Conservation (phyloP, 2,797 vertebrate species). For the Novumbra hubbsi region DNA sequence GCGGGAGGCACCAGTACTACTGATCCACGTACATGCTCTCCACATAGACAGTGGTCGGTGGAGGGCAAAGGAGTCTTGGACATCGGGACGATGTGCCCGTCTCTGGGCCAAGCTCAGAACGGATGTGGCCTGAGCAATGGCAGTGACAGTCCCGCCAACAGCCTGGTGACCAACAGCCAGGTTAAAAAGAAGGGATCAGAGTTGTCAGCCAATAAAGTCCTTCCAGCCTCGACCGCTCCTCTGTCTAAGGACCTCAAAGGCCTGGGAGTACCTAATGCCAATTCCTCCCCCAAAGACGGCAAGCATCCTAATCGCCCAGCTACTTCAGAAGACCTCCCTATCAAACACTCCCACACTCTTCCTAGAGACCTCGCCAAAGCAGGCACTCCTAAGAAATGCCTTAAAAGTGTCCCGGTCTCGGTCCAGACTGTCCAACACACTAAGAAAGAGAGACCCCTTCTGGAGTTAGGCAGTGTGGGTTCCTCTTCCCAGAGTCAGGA, state of each 20-base stretch:
- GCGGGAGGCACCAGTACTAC: slow-evolving; percentile 35
- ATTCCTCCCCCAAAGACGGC: slow-evolving; percentile 69
- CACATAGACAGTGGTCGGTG: slow-evolving; percentile 68
- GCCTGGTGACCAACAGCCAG: slow-evolving; percentile 61
- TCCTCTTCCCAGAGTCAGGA: slow-evolving; percentile 82
- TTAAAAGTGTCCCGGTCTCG: slow-evolving; percentile 36
- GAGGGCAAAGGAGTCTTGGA: slow-evolving; percentile 69
- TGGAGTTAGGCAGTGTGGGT: slow-evolving; percentile 77
- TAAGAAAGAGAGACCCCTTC: slow-evolving; percentile 54
- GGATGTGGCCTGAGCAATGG: slow-evolving; percentile 35
- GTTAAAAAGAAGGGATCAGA: slow-evolving; percentile 48
- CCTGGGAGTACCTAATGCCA: slow-evolving; percentile 37
- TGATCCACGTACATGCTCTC: slow-evolving; percentile 64
- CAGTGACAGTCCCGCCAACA: slow-evolving; percentile 46
- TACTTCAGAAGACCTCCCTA: background rate
- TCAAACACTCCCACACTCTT: slow-evolving; percentile 58
- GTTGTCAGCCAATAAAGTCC: slow-evolving; percentile 53
- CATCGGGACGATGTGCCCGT: slow-evolving; percentile 54
- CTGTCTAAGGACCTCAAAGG: slow-evolving; percentile 55
- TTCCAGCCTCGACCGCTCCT: background rate
- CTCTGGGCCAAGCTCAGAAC: slow-evolving; percentile 9
- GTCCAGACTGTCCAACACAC: slow-evolving; percentile 1
- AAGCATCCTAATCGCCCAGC: slow-evolving; percentile 46
- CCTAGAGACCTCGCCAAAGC: slow-evolving; percentile 16
- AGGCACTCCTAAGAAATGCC: slow-evolving; percentile 59